Conservation (phyloP, 2,113 vertebrate species). For the Pedionomus torquatus region DNA sequence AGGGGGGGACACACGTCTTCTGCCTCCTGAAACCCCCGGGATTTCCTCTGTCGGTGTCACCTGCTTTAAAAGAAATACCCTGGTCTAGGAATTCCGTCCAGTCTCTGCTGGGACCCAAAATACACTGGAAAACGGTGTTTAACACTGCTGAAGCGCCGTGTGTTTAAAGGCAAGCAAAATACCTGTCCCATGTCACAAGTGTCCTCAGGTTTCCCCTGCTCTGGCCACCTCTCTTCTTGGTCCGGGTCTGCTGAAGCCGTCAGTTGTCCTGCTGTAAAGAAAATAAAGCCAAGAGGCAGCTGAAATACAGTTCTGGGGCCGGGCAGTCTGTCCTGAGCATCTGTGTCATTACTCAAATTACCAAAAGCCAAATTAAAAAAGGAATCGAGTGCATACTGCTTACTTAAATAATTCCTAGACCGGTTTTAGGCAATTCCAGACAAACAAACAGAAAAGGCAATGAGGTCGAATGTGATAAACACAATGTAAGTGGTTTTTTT, state of each 20-base stretch:
- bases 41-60: not conserved
- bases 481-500: fast-evolving
- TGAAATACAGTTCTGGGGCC: too few species aligned
- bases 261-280: fast-evolving
- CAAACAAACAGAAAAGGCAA: not conserved
- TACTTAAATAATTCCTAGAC: not conserved
- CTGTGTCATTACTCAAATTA: fast-evolving
- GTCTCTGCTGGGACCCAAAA: not conserved
- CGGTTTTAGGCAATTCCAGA: not conserved
- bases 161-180: not conserved
- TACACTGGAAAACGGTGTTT: too few species aligned
- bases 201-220: fast-evolving
- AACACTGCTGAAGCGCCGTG: not conserved
- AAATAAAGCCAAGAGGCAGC: not conserved
- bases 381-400: not conserved
- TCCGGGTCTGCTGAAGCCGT: too few species aligned
- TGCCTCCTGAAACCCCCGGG: fast-evolving
- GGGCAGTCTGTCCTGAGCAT: too few species aligned
- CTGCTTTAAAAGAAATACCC: not conserved
- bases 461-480: not conserved
- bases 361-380: not conserved
- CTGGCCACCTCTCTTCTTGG: not conserved
- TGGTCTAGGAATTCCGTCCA: too few species aligned
- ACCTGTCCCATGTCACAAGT: fast-evolving
- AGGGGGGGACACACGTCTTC: too few species aligned